Percentiles rank a stretch among this genome's conserved stretches.
phyloP scores from a whole-genome alignment of 2,888 invertebrate genomes.

The Busseola fusca region DNA sequence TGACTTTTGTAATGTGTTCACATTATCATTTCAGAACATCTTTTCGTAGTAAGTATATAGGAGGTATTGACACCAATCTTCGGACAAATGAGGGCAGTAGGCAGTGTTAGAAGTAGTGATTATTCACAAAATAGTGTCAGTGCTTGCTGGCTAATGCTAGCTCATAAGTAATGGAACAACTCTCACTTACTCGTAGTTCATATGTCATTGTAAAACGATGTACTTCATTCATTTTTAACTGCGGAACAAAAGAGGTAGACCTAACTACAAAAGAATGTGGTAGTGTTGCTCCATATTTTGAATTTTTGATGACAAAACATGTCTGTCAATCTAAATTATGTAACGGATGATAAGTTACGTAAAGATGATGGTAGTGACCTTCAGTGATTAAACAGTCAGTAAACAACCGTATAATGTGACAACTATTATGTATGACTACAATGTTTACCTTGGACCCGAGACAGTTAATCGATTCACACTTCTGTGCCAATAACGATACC shows the following conservation, averaged over 20 bases:
- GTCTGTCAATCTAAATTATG: constrained; percentile 10
- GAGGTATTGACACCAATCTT: constrained; percentile 34
- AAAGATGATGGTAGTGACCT: constrained; percentile 43
- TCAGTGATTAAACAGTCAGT: constrained; percentile 34
- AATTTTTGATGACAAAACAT: constrained; percentile 16
- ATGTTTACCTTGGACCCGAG: constrained; percentile 29
- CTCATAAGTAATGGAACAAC: constrained; percentile 13
- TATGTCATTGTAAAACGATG: background rate
- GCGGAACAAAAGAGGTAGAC: background rate
- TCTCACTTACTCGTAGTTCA: constrained; percentile 1
- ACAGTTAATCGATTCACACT: constrained; percentile 24
- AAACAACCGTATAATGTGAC: constrained; percentile 37
- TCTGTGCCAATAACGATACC: constrained; percentile 9
- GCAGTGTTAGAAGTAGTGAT: constrained; percentile 16
- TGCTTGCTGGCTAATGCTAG: background rate
- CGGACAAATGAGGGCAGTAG: constrained; percentile 17
- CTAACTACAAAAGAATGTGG: background rate
- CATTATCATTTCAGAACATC: constrained; percentile 22
- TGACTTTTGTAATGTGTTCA: constrained; percentile 40
- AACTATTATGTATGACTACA: constrained; percentile 22
- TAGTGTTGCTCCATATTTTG: background rate
- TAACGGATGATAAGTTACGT: constrained; percentile 31
- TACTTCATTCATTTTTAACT: constrained; percentile 10
- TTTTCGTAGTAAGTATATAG: background rate
- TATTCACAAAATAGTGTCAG: constrained; percentile 37